phyloP scores from a whole-genome alignment of 2,888 invertebrate species.

The Drosophila crucigera region DNA sequence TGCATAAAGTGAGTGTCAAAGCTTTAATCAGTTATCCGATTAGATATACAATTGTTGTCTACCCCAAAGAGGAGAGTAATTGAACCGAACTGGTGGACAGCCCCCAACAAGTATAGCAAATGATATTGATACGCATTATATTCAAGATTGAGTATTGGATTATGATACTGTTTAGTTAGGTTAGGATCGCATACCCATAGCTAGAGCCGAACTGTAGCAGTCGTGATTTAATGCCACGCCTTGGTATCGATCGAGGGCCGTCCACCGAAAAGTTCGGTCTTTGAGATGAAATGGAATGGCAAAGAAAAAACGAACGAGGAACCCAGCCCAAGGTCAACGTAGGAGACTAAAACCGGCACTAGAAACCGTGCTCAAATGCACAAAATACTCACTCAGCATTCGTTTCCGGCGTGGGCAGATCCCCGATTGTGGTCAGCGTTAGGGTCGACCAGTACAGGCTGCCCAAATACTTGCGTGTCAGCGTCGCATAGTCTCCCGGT shows the following conservation, averaged over 20 bases:
- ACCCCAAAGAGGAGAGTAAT: slow-evolving; percentile 15
- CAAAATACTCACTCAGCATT: slow-evolving; percentile 95
- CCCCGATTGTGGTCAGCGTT: slow-evolving; percentile 97
- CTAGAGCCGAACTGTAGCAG: slow-evolving; percentile 95
- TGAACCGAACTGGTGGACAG: slow-evolving; percentile 83
- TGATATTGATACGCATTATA: slow-evolving; percentile 74
- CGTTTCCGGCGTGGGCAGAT: slow-evolving; percentile 97
- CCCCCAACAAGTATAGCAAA: slow-evolving; percentile 79
- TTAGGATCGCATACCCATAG: slow-evolving; percentile 90
- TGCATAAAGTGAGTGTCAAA: slow-evolving; percentile 30
- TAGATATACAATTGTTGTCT: slow-evolving; percentile 38
- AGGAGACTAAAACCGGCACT: neutral
- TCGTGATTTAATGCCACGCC: slow-evolving; percentile 95
- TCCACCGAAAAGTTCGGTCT: slow-evolving; percentile 88
- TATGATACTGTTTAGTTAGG: slow-evolving; percentile 60
- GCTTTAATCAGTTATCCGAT: slow-evolving; percentile 14
- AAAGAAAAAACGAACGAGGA: slow-evolving; percentile 17
- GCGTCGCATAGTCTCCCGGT: slow-evolving; percentile 94
- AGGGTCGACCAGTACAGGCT: slow-evolving; percentile 98
- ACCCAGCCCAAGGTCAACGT: slow-evolving; percentile 16
- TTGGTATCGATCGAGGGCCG: slow-evolving; percentile 95
- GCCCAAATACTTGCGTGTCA: slow-evolving; percentile 96
- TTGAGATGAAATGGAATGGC: slow-evolving; percentile 19
- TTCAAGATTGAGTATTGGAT: slow-evolving; percentile 11
- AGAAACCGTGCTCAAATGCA: neutral